Evolutionary conservation across 2,888 invertebrate genomes (phyloP), one percentile per base, ranked within the genome.

Genomic region (Ormyrus thymus): DNA sequence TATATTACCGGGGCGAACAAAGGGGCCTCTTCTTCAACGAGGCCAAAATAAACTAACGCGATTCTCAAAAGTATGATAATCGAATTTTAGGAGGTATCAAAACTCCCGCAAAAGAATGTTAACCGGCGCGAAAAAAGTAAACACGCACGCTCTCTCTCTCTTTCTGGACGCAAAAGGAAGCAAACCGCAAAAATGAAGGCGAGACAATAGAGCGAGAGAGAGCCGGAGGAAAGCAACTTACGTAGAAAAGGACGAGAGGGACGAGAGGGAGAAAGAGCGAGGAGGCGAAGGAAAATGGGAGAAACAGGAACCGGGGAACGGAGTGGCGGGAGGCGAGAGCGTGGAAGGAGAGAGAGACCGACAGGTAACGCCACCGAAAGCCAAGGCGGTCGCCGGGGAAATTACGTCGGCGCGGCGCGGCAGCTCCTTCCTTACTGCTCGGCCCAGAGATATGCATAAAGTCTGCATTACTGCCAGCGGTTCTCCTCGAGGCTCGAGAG

Each of bases 301-400:
- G 7, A 75, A 55, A 76, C 79, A 73, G 76, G 73, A 78, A 74
- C 68, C 56, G 66, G 71, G 83, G 83, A 83, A 29, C 29, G 29
- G 80, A 69, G 80, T 62, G 65, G 59, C 29, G 74, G 70, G 82
- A 83, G 83, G 82, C 79, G 64, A 69, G 7, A 75, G 58, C 78
- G 79, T 72, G 76, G 73, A 78, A 74, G 70, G 59, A 69, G 71
- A 83, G 83, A 83, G 64, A 51, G 76, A 46, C 78, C 82, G 85
- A 86, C 86, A 87, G 86, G 88, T 87, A 89, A 89, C 88, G 88
- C 88, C 86, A 89, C 86, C 85, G 86, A 87, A 86, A 87, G 84
- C 84, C 86, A 83, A 86, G 85, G 88, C 88, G 76, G 77, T 71
- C 89, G 90, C 89, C 90, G 87, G 89, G 89, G 90, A 90, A 90